phyloP scores from a whole-genome alignment of 2,113 vertebrate genomes.

The Bos taurus region DNA sequence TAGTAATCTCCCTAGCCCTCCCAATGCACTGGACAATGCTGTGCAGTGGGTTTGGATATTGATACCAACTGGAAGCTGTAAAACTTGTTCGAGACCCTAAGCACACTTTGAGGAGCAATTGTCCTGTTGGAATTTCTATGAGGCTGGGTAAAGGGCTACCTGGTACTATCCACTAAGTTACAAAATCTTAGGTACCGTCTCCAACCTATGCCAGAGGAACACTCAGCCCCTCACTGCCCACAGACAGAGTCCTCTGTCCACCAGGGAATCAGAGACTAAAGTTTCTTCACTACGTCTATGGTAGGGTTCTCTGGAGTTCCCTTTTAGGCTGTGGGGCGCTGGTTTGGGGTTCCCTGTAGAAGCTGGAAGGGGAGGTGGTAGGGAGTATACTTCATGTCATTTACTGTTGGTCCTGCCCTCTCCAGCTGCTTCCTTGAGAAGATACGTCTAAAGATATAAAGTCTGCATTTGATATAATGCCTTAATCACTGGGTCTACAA shows the following conservation, averaged over 20 bases:
- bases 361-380: neutral
- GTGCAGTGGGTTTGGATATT: neutral
- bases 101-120: neutral
- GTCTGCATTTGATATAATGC: constrained; percentile 61
- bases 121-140: neutral
- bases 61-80: neutral
- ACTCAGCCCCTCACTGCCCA: neutral
- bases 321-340: neutral
- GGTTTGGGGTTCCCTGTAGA: neutral
- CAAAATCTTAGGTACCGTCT: constrained; percentile 1
- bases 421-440: constrained; percentile 25
- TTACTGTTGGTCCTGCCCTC: constrained; percentile 48
- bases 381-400: neutral
- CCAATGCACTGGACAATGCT: neutral
- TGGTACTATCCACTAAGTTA: neutral
- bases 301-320: neutral
- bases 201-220: neutral
- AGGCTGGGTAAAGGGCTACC: neutral
- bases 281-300: constrained; percentile 2
- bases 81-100: neutral
- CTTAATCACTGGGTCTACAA: constrained; percentile 64
- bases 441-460: constrained; percentile 21
- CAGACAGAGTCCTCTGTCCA: neutral
- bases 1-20: neutral
- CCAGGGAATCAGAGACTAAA: neutral